Conservation (phyloP, 1,140 invertebrate genomes). For the Capitella teleta region DNA sequence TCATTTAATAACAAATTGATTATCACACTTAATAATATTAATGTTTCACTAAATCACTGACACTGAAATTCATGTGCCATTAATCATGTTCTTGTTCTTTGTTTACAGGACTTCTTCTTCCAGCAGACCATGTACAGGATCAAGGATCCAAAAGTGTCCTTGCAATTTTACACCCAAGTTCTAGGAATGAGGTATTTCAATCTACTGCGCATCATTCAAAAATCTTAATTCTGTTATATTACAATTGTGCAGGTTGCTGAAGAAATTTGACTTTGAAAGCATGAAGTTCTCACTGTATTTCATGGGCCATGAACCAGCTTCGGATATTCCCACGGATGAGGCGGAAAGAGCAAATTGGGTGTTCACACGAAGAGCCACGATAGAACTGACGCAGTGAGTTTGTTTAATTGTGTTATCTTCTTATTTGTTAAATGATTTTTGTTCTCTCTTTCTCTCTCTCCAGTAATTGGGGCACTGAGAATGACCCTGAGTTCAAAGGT, state of each 20-base stretch:
- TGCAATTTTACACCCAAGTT: constrained; percentile 82
- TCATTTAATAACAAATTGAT: too few species aligned
- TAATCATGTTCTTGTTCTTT: constrained; percentile 10
- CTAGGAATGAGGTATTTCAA: constrained; percentile 65
- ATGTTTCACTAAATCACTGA: too few species aligned
- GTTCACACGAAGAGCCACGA: constrained; percentile 68
- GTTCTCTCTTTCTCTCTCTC: constrained; percentile 25
- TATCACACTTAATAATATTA: too few species aligned
- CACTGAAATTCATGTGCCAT: too few species aligned
- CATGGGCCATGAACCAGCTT: constrained; percentile 73
- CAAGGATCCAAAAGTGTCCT: constrained; percentile 72
- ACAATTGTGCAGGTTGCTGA: constrained; percentile 49
- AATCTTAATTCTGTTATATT: not conserved
- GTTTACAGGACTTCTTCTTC: constrained; percentile 63
- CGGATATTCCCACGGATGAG: constrained; percentile 56
- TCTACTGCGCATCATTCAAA: not conserved
- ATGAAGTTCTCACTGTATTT: constrained; percentile 89
- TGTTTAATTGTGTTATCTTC: not conserved
- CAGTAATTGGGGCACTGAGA: constrained; percentile 90
- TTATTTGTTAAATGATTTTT: not conserved
- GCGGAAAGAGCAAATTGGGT: constrained; percentile 62
- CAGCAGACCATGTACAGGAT: constrained; percentile 95
- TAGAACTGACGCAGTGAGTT: constrained; percentile 81
- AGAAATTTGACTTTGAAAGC: constrained; percentile 76
- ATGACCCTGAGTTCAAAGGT: constrained; percentile 57